A percentile compares a stretch with the other conserved stretches of the same genome.
phyloP scores from a whole-genome alignment of 2,888 invertebrate species.

The Macroteleia sp. region DNA sequence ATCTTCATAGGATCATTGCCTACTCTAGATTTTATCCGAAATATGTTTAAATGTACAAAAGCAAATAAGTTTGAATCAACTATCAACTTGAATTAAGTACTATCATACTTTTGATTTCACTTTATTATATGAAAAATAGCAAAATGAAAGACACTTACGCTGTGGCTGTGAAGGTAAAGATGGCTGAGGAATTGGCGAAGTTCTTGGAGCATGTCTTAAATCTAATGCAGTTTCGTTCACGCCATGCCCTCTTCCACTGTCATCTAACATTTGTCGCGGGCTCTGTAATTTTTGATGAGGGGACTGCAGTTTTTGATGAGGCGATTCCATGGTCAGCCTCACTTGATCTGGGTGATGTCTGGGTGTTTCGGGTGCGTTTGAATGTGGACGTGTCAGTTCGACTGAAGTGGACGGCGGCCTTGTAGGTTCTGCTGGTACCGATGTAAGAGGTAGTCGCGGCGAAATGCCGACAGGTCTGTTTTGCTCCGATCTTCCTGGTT shows the following conservation, averaged over 20 bases:
- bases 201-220: conserved; percentile 79
- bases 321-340: conserved; percentile 80
- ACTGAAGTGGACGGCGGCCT: conserved; percentile 79
- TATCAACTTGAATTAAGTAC: too few relatives aligned
- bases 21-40: too few relatives aligned
- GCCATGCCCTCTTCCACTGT: conserved; percentile 65
- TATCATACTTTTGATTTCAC: too few relatives aligned
- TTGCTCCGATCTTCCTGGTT: conserved; percentile 48
- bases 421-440: conserved; percentile 73
- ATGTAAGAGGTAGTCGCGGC: conserved; percentile 77
- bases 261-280: conserved; percentile 77
- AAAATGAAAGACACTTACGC: too few relatives aligned
- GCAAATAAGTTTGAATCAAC: too few relatives aligned
- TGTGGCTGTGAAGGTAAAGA: conserved; percentile 39
- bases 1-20: too few relatives aligned
- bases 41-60: too few relatives aligned
- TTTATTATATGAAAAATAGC: too few relatives aligned
- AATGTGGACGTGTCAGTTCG: conserved; percentile 77
- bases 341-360: conserved; percentile 77
- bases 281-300: conserved; percentile 80
- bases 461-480: conserved; percentile 76
- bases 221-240: conserved; percentile 76
- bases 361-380: conserved; percentile 75
- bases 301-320: conserved; percentile 79
- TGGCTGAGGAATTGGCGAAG: conserved; percentile 72